Evolutionary conservation across 2,797 vertebrate species (phyloP), one percentile per base, ranked within the genome.

Genomic region (Meda fulgida): DNA sequence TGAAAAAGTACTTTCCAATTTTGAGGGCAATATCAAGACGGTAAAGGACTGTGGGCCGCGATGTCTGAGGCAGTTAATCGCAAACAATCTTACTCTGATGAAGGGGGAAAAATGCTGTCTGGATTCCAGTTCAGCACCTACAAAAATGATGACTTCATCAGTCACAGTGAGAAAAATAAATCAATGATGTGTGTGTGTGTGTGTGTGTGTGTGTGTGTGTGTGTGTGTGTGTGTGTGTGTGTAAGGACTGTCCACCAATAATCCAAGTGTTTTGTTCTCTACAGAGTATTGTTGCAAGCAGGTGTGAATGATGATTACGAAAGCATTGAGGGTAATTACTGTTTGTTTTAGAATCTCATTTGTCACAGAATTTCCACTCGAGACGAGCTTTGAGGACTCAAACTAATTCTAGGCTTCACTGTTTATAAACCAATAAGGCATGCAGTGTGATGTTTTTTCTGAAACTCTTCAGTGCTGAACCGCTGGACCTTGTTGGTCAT

Each of bases 281-380:
- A 5, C 9, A 60, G 78, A 70, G 51, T 48, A 19, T 78, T 66
- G 71, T 38, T 70, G 53, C 18, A 10, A 48, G 55, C 55, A 75
- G 14, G 70, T 73, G n/a, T 63, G 38, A 73, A 73, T 34, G 69
- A 34, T 7, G 3, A 31, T 6, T n/a, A 34, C 69, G 26, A 63
- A 36, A 83, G 70, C 26, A 46, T 60, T 2, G 0, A 65, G 5
- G 40, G 31, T 19, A 23, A 67, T 76, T 76, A 48, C 70, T 36
- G 8, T 76, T 76, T 60, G 40, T n/a, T 83, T 75, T 48, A 75
- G 13, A 65, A 73, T 75, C 70, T 51, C 16, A 66, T 83, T 83
- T 83, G 58, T 83, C 60, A 67, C 43, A 0, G 10, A 53, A 76
- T 36, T 34, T 63, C 51, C 13, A 16, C 69, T 73, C 14, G 7